Evolutionary conservation across 2,888 invertebrate species (phyloP), one percentile per base, ranked within the genome.

Genomic region (Ophion costatus): DNA sequence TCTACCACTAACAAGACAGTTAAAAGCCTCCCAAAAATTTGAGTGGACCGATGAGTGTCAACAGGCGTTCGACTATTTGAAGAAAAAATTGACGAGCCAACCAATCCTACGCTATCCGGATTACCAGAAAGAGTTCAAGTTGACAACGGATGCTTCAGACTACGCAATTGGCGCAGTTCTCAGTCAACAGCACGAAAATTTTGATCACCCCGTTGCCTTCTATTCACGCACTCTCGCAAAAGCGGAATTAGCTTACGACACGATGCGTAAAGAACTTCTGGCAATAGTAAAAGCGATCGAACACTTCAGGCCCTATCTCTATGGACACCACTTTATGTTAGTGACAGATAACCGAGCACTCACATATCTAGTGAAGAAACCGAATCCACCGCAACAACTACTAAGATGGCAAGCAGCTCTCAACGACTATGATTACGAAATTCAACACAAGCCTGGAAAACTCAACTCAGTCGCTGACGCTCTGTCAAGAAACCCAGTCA

Each of bases 261-360:
- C 90, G 0, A 92, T 92, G 42, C 92, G 93, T 83, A 93, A 92
- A 77, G 92, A 94, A 80, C 64, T 80, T 7, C n/a, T 87, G 14
- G 79, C 83, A 56, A 77, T 85, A 4, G 73, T 83, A 11, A 81
- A 29, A 74, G 56, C 76, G 0, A 79, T 85, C 5, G 51, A 81
- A 14, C 66, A 87, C 51, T 84, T 86, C 11, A 76, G 71, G 29
- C 80, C 78, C 14, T 86, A 86, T 78, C 20, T 81, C 10, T 81
- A 81, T 20, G 86, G 81, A 7, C 33, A 38, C 22, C 70, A 74
- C 20, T 82, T 86, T 20, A 76, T 42, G 9, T 22, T 86, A 0
- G 63, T 84, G 0, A 86, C 82, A 0, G 82, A 84, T 59, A 80
- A 82, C 20, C 42, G 69, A 45, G 80, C 84, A 7, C 64, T 85